Percentiles rank a stretch among this genome's conserved stretches.
phyloP scores from a whole-genome alignment of 2,797 vertebrate species.

The Linurgus olivaceus region DNA sequence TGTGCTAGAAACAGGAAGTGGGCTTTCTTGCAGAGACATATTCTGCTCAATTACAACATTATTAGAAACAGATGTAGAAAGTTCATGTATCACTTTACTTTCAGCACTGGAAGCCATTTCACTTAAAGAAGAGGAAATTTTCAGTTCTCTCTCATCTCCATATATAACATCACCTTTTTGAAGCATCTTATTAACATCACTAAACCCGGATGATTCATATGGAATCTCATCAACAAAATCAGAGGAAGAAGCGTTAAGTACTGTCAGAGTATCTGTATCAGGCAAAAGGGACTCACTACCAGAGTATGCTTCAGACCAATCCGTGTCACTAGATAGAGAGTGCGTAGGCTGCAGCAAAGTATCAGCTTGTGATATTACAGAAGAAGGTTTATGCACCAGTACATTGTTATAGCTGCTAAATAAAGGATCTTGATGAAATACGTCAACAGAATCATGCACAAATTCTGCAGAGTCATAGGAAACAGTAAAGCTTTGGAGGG shows the following conservation, averaged over 20 bases:
- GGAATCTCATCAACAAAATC: conserved; percentile 73
- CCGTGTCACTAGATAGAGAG: conserved; percentile 77
- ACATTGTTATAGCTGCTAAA: conserved; percentile 70
- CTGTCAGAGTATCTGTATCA: conserved; percentile 69
- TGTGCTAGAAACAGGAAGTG: conserved; percentile 70
- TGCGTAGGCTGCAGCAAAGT: conserved; percentile 78
- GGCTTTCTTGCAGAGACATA: conserved; percentile 58
- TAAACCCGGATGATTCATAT: conserved; percentile 71
- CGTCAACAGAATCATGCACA: conserved; percentile 71
- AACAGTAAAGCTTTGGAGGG: conserved; percentile 76
- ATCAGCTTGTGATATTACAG: conserved; percentile 69
- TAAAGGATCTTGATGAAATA: conserved; percentile 71
- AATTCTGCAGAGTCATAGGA: conserved; percentile 69
- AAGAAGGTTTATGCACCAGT: conserved; percentile 68
- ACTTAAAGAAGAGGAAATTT: conserved; percentile 71
- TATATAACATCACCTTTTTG: conserved; percentile 56
- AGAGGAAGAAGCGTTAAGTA: conserved; percentile 69
- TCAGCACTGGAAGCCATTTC: conserved; percentile 68
- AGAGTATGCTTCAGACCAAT: conserved; percentile 76
- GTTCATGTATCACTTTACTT: conserved; percentile 63
- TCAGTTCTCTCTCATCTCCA: conserved; percentile 72
- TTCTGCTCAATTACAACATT: conserved; percentile 62
- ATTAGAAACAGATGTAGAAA: conserved; percentile 58
- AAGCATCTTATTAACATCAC: conserved; percentile 65
- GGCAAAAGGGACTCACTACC: conserved; percentile 78